Base-by-base conservation (phyloP, 2,888 invertebrate genomes). In the Piscicola geometra region DNA sequence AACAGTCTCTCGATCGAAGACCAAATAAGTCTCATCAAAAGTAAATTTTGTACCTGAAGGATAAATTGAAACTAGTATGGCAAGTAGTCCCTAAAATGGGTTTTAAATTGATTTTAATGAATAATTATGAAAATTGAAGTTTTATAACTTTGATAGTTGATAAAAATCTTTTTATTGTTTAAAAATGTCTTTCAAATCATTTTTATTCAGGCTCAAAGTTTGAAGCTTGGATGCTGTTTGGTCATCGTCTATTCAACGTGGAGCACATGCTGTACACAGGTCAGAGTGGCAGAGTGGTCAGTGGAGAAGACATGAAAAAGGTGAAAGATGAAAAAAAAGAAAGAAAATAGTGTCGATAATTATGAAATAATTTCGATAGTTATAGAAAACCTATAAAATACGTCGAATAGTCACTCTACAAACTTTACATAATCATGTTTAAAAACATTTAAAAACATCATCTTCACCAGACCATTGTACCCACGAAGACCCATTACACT, bases 21-120 rank as follows among this genome's bases (percentile, higher is more conserved):
- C 75, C 84, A 84, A 78, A 82, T 83, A 41, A 77, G 80, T 47
- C 80, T 83, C 3, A 79, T 84, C 15, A 84, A 84, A 82, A 77
- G 84, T 83, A 79, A 78, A 81, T 70, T 1, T 33, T 36, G 30
- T 68, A 5, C 28, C 9, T 66, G 15, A 28, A 28, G n/a, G n/a
- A n/a, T 66, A 15, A 12, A 15, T 9, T 47, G 9, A 47, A 47
- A 15, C 25, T 25, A 25, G n/a, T 25, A 64, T 64, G 12, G 9
- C 25, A 25, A 25, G 12, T 28, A n/a, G 64, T 12, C 12, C n/a
- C 12, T 9, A 25, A 21, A 9, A 15, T n/a, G 25, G n/a, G 15
- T 64, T 64, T 25, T 64, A 25, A 25, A 9, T 25, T 64, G 64
- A 9, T 64, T 64, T 12, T 64, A 64, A 15, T 28, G 9, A 25